A percentile compares a stretch with the other conserved stretches of the same genome.
Conservation (phyloP, 2,113 vertebrate species). For the Ochotona princeps region DNA sequence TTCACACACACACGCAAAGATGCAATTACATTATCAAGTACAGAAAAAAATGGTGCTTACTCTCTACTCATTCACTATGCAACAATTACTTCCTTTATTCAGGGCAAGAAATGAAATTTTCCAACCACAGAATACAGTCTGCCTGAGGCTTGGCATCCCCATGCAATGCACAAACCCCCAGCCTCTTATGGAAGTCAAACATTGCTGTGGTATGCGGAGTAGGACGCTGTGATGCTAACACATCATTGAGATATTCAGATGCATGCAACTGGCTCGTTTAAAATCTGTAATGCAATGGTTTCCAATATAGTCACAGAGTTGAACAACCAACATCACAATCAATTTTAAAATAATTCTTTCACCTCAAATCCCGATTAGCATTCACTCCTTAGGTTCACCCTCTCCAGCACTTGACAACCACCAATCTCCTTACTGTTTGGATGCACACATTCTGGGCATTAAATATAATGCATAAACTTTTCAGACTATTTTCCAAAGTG, state of each 20-base stretch:
- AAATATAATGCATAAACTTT: not conserved
- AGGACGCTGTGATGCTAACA: not conserved
- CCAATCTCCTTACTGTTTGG: not conserved
- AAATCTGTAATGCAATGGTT: not conserved
- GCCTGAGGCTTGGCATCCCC: not conserved
- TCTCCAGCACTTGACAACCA: not conserved
- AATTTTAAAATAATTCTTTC: constrained; percentile 26
- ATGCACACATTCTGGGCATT: not conserved
- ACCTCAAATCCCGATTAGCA: not conserved
- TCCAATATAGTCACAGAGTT: constrained; percentile 13
- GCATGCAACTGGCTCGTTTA: not conserved
- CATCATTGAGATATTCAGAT: constrained; percentile 20
- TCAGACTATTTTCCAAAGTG: not conserved
- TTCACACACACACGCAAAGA: constrained; percentile 51
- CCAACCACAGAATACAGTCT: not conserved
- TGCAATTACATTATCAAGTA: constrained; percentile 15
- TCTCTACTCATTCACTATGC: constrained; percentile 24
- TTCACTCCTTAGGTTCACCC: not conserved
- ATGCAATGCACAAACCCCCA: not conserved
- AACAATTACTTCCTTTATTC: constrained; percentile 12
- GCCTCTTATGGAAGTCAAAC: not conserved
- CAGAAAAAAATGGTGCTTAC: not conserved
- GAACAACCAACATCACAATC: not conserved
- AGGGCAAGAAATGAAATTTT: constrained; percentile 1
- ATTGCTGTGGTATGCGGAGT: not conserved